A percentile compares a stretch with the other conserved stretches of the same genome.
Conservation (phyloP, 1,140 invertebrate genomes). For the Lasaia peninsularis region DNA sequence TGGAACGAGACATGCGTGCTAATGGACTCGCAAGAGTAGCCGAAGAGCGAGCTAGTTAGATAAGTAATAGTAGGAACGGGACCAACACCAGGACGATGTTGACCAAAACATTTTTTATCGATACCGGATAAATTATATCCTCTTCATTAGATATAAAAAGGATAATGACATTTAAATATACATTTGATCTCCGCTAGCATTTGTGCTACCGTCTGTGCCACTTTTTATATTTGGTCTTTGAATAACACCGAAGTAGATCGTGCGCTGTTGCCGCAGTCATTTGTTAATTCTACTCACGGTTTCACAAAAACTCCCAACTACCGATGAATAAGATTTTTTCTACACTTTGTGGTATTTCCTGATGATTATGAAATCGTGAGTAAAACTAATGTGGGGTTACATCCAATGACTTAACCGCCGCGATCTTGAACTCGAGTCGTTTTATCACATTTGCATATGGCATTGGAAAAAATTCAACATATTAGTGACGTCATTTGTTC, state of each 20-base stretch:
- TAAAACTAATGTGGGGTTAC: constrained; percentile 18
- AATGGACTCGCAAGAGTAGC: too few species aligned
- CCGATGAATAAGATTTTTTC: constrained; percentile 7
- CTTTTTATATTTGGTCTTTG: neutral
- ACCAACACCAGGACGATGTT: too few species aligned
- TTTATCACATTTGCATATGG: neutral
- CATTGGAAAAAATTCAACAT: too few species aligned
- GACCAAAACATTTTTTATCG: neutral
- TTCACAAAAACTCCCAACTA: constrained; percentile 4
- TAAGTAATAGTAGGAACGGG: too few species aligned
- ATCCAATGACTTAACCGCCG: constrained; percentile 20
- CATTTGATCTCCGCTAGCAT: neutral
- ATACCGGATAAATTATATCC: neutral
- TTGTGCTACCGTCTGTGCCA: neutral
- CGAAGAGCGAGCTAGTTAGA: too few species aligned
- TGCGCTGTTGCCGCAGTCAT: constrained; percentile 9
- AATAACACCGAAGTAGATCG: constrained; percentile 11
- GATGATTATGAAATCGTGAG: constrained; percentile 40
- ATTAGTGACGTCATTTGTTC: too few species aligned
- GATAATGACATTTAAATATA: neutral
- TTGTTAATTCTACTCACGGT: constrained; percentile 13
- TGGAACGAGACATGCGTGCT: too few species aligned
- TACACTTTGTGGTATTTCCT: constrained; percentile 29
- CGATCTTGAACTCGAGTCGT: constrained; percentile 18
- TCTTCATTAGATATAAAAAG: neutral